Evolutionary conservation across 2,888 invertebrate species (phyloP), one percentile per base, ranked within the genome.

Genomic region (Trypoxylon attenuatum): DNA sequence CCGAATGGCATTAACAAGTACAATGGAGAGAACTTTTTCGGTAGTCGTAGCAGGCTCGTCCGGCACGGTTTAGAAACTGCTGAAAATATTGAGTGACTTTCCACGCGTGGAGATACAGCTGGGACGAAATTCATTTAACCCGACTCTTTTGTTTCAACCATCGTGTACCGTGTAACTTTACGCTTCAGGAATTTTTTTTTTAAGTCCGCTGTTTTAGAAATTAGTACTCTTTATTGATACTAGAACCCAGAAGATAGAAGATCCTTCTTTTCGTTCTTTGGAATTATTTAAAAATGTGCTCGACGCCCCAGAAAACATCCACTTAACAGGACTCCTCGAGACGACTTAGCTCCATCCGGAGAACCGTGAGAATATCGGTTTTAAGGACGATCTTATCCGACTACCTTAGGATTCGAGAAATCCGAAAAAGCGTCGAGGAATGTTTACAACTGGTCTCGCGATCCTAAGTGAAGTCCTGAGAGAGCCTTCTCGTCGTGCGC

Each of bases 221-320:
- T n/a, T n/a, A n/a, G n/a, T n/a, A n/a, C n/a, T n/a, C n/a, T n/a
- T n/a, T n/a, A n/a, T n/a, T n/a, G n/a, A n/a, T n/a, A n/a, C n/a
- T n/a, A n/a, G n/a, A n/a, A n/a, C n/a, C n/a, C n/a, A 25, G 25
- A 8, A 25, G 8, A 25, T 25, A 8, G 25, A 25, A 25, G 25
- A 25, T 25, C 25, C 25, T 25, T 25, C 8, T 25, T 25, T 25
- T 8, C 25, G 25, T 25, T 8, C 5, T 5, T 25, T 25, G 25
- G 67, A 76, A 73, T 78, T 75, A 74, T 76, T 80, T 77, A 69
- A 71, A 77, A 78, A 79, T 76, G 61, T 70, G 70, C 69, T 65
- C 53, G 56, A 46, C 65, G 69, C 45, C 19, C 60, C 64, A 54
- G 53, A 73, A 60, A 68, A 69, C 73, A 61, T 73, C 63, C 58